These are phyloP conservation scores for Nycticorax nycticorax DNA, from an alignment of 2,113 vertebrate genomes.

Conservation along the genomic window DNA sequence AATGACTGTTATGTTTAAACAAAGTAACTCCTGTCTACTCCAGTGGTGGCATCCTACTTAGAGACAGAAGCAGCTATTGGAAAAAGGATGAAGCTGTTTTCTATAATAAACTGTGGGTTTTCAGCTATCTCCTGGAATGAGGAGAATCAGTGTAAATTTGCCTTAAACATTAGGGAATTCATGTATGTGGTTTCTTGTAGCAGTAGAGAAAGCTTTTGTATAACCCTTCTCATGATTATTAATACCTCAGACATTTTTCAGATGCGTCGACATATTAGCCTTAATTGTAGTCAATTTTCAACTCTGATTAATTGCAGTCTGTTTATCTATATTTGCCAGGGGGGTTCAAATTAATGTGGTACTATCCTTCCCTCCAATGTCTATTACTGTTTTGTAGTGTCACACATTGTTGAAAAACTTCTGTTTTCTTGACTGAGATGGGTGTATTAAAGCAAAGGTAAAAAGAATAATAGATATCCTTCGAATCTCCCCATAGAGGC, in stretches of 20 bases:
- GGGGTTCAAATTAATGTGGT: not conserved
- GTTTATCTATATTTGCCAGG: not conserved
- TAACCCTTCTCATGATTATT: not conserved
- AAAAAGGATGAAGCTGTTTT: not conserved
- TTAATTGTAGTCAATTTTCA: not conserved
- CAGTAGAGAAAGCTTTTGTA: not conserved
- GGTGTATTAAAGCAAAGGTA: not conserved
- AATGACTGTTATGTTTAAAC: not conserved
- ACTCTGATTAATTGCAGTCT: not conserved
- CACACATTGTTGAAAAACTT: not conserved
- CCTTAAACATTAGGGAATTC: not conserved
- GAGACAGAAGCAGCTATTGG: not conserved
- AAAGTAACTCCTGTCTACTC: not conserved
- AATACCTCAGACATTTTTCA: not conserved
- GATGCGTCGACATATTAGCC: not conserved
- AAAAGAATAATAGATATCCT: not conserved
- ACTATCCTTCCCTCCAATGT: not conserved
- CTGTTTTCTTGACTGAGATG: not conserved
- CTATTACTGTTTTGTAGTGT: not conserved
- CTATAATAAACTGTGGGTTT: not conserved
- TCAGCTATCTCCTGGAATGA: not conserved
- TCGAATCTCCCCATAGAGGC: not conserved
- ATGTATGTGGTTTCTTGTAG: not conserved
- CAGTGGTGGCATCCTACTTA: not conserved
- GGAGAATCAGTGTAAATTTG: not conserved